Conservation (phyloP, 1,140 invertebrate genomes). For the Megathymus violae region DNA sequence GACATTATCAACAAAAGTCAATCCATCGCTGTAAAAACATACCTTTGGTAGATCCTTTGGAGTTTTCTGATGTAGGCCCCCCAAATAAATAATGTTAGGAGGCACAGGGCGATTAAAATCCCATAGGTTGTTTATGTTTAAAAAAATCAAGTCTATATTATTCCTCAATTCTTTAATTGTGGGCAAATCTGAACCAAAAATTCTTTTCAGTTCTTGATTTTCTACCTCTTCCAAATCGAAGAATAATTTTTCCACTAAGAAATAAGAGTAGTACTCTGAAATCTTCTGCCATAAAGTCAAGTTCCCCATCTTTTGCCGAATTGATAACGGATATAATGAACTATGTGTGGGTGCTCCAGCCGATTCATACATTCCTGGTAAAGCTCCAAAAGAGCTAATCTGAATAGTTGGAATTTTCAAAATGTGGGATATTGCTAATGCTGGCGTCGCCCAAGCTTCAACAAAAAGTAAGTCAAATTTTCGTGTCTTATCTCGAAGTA, state of each 20-base stretch:
- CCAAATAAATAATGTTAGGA: conserved; percentile 75
- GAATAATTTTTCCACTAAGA: too few relatives aligned
- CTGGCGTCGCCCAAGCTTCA: conserved; percentile 46
- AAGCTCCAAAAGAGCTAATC: conserved; percentile 59
- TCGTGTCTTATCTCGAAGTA: conserved; percentile 51
- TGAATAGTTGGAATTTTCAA: conserved; percentile 72
- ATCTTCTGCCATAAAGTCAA: too few relatives aligned
- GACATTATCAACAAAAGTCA: too few relatives aligned
- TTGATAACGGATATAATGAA: conserved; percentile 73
- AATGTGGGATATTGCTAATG: conserved; percentile 57
- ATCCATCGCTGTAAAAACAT: too few relatives aligned
- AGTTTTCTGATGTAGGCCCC: conserved; percentile 73
- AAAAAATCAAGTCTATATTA: conserved; percentile 83
- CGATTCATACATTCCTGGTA: conserved; percentile 32
- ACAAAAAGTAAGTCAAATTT: conserved; percentile 66
- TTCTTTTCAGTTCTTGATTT: too few relatives aligned
- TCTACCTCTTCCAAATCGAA: too few relatives aligned
- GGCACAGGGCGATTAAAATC: conserved; percentile 69
- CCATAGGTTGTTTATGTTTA: conserved; percentile 78
- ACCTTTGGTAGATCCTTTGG: conserved; percentile 53
- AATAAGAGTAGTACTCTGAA: too few relatives aligned
- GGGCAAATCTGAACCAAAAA: conserved; percentile 68
- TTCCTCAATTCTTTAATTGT: conserved; percentile 67
- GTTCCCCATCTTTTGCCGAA: too few relatives aligned
- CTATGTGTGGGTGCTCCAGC: conserved; percentile 76